Evolutionary conservation across 2,797 vertebrate species (phyloP), one percentile per base, ranked within the genome.

Genomic region (Ateles fusciceps): DNA sequence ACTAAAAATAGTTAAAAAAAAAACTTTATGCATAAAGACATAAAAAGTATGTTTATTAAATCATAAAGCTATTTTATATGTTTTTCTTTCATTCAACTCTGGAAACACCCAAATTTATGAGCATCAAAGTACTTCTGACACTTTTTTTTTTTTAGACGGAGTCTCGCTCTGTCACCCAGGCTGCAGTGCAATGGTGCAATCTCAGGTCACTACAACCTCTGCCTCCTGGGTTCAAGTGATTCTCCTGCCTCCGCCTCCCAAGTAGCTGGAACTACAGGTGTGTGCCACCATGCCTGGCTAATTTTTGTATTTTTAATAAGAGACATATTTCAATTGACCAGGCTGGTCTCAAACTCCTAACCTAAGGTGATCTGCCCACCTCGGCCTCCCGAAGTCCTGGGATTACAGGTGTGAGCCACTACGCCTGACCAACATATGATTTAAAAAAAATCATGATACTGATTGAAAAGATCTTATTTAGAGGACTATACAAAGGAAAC

Each of bases 401-500:
- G 33, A 68, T n/a, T 33, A 68, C 15, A 68, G 15, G 64, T 33
- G 15, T 68, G 15, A 68, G 64, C 15, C 33, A 68, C 64, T 4
- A 7, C 0, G 1, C 64, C 64, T 1, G 3, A 30, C 15, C 33
- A n/a, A 72, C n/a, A 21, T n/a, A 72, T 39, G 68, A 44, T 44
- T 75, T 75, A 4, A 4, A 9, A 96, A 30, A 39, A 95, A n/a
- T 85, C 13, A 55, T 39, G 44, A 12, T 48, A 79, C 4, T 48
- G 36, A 44, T 33, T 80, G 4, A 74, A 94, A 85, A 68, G 0
- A 64, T 22, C 0, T 72, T 96, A 91, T 89, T 52, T n/a, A 57
- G 61, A 96, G n/a, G 55, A 57, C 50, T 21, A 80, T 21, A 83
- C 36, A 95, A 76, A 96, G 95, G 33, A 96, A 92, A 55, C 2